A percentile compares a stretch with the other conserved stretches of the same genome.
Conservation (phyloP, 2,888 invertebrate species). For the Venusia cambrica region DNA sequence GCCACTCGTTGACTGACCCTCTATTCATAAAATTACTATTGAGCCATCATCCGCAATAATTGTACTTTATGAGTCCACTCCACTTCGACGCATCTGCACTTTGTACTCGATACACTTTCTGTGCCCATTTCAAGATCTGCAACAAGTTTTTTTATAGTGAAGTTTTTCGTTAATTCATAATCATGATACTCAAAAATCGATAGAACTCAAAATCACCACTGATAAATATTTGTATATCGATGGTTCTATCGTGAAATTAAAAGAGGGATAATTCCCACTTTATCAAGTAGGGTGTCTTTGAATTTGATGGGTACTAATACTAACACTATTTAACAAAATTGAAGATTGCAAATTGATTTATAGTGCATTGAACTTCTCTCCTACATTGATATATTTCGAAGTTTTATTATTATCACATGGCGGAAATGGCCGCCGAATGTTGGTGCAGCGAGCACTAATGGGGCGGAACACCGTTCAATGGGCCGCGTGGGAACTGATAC, state of each 20-base stretch:
- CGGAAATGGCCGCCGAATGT: slow-evolving; percentile 68
- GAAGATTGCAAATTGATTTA: too few relatives aligned
- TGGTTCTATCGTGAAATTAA: too few relatives aligned
- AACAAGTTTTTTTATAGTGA: too few relatives aligned
- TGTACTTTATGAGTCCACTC: slow-evolving; percentile 41
- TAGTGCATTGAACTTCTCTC: slow-evolving; percentile 9
- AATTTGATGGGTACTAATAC: too few relatives aligned
- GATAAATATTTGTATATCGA: too few relatives aligned
- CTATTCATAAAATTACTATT: slow-evolving; percentile 66
- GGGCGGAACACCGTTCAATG: slow-evolving; percentile 56
- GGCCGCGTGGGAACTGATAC: slow-evolving; percentile 58
- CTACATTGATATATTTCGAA: slow-evolving; percentile 38
- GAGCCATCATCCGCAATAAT: slow-evolving; percentile 66
- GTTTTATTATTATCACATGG: slow-evolving; percentile 49
- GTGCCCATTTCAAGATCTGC: too few relatives aligned
- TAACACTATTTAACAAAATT: too few relatives aligned
- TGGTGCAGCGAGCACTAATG: slow-evolving; percentile 56
- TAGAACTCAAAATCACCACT: too few relatives aligned
- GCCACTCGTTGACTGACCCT: slow-evolving; percentile 53
- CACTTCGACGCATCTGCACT: slow-evolving; percentile 27
- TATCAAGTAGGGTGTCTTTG: too few relatives aligned
- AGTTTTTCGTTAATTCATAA: too few relatives aligned
- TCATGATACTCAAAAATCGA: too few relatives aligned
- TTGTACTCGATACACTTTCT: slow-evolving; percentile 16
- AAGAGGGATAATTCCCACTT: too few relatives aligned